Evolutionary conservation across 1,140 invertebrate species (phyloP).

Genomic region (Drosophila truncata): DNA sequence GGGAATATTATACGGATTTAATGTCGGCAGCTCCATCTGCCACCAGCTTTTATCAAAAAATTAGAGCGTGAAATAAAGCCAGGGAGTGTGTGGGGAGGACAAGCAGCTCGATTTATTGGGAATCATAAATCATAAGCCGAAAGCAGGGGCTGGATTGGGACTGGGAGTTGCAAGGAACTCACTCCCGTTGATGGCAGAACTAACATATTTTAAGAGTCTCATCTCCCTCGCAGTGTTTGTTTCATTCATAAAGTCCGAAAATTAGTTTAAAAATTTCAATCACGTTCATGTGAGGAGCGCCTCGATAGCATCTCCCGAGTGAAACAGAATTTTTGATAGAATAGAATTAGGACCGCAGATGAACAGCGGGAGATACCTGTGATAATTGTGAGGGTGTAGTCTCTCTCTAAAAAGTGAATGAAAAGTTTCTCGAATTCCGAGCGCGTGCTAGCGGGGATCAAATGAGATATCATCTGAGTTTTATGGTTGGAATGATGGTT

Average conservation of each 20-base stretch:
- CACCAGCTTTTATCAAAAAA: slow-evolving; percentile 75
- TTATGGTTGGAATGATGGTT: slow-evolving; percentile 35
- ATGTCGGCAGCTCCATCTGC: slow-evolving; percentile 68
- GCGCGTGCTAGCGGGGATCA: slow-evolving; percentile 61
- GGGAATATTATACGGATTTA: slow-evolving; percentile 77
- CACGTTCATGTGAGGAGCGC: slow-evolving; percentile 57
- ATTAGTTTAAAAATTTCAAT: slow-evolving; percentile 67
- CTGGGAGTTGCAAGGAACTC: slow-evolving; percentile 12
- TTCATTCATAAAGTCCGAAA: slow-evolving; percentile 64
- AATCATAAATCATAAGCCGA: slow-evolving; percentile 69
- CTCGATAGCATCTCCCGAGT: slow-evolving; percentile 66
- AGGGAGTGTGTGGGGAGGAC: slow-evolving; percentile 14
- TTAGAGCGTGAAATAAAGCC: slow-evolving; percentile 79
- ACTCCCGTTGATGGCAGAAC: slow-evolving; percentile 19
- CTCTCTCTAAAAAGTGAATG: slow-evolving; percentile 56
- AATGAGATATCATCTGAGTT: slow-evolving; percentile 42
- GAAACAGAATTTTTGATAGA: slow-evolving; percentile 73
- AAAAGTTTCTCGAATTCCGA: slow-evolving; percentile 60
- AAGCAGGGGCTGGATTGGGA: slow-evolving; percentile 16
- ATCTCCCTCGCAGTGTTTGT: slow-evolving; percentile 12
- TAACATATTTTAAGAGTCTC: slow-evolving; percentile 38
- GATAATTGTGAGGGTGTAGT: slow-evolving; percentile 60
- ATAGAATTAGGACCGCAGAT: slow-evolving; percentile 36
- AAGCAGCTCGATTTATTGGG: slow-evolving; percentile 64
- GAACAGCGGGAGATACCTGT: slow-evolving; percentile 15